phyloP scores from a whole-genome alignment of 2,113 vertebrate species.

The Cariama cristata region DNA sequence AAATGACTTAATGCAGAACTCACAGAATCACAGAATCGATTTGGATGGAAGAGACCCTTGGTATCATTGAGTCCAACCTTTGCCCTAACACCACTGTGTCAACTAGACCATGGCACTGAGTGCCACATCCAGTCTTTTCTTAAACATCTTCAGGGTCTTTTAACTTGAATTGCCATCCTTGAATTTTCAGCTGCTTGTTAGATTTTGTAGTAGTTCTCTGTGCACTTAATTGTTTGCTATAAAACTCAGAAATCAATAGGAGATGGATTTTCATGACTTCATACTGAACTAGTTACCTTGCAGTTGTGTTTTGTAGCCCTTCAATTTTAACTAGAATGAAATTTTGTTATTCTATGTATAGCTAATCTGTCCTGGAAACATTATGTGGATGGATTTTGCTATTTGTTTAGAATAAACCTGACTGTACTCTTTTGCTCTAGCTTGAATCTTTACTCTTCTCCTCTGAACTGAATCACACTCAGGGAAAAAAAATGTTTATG shows the following conservation, averaged over 20 bases:
- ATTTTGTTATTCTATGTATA: not conserved
- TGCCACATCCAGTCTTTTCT: no score
- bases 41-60: no score
- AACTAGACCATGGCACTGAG: no score
- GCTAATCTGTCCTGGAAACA: not conserved
- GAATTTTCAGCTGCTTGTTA: not conserved
- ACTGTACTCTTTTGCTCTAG: not conserved
- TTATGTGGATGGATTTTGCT: not conserved
- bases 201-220: not conserved
- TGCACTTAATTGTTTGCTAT: not conserved
- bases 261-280: not conserved
- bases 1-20: not conserved
- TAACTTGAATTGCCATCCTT: not conserved
- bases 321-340: not conserved
- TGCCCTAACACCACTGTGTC: no score
- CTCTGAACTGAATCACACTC: not conserved
- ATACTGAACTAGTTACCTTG: not conserved
- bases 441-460: not conserved
- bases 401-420: not conserved
- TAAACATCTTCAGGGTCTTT: no score
- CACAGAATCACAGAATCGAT: no score
- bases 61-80: no score
- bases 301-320: not conserved
- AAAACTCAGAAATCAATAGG: not conserved
- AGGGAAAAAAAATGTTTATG: not conserved